Conservation (phyloP, 1,140 invertebrate genomes). For the Pollicipes pollicipes region DNA sequence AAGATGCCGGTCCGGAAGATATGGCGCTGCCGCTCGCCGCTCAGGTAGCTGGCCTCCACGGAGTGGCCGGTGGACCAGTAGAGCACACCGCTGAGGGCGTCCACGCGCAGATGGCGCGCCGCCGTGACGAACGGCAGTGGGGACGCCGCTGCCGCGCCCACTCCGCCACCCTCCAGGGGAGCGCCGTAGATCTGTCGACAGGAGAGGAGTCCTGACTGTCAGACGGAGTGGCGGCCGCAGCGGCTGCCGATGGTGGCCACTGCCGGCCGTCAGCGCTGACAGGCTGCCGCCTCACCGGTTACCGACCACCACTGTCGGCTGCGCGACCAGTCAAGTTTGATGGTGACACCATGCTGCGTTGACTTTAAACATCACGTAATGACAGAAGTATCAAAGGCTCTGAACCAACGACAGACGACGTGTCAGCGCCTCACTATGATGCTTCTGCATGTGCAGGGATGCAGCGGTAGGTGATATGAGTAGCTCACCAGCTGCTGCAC, state of each 20-base stretch:
- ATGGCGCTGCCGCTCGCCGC: constrained; percentile 50
- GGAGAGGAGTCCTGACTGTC: background rate
- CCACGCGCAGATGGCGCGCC: constrained; percentile 59
- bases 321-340: no score
- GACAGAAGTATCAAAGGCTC: no score
- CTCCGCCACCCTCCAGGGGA: background rate
- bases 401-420: no score
- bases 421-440: no score
- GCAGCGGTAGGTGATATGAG: no score
- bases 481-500: constrained; percentile 43
- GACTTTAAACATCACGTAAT: no score
- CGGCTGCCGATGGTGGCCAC: background rate
- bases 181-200: background rate
- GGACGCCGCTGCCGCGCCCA: background rate
- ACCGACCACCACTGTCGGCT: no score
- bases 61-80: constrained; percentile 74
- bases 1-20: constrained; percentile 56
- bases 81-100: constrained; percentile 57
- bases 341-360: no score
- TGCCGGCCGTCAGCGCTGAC: background rate
- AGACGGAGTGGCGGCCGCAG: background rate
- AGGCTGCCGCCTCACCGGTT: no score
- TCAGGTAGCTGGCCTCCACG: constrained; percentile 55
- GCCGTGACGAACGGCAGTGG: constrained; percentile 54
- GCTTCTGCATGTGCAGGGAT: no score